Evolutionary conservation across 2,888 invertebrate species (phyloP).

Genomic region (Dioctria rufipes): DNA sequence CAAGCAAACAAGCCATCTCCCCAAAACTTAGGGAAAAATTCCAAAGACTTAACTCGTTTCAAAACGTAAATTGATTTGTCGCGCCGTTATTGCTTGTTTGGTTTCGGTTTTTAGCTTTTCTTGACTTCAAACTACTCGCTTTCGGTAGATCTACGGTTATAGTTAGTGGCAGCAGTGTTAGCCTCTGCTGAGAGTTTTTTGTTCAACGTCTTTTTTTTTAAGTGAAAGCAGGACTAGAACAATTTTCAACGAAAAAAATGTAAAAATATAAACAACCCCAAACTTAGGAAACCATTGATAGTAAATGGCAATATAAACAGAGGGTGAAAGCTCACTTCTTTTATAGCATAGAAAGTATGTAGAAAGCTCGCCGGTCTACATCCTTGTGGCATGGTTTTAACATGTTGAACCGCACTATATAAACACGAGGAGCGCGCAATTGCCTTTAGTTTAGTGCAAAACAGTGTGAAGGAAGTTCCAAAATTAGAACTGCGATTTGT

Average conservation of each 20-base stretch:
- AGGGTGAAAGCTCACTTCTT: slow-evolving; percentile 11
- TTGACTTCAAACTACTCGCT: no score
- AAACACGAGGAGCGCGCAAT: slow-evolving; percentile 23
- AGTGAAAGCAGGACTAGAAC: slow-evolving; percentile 12
- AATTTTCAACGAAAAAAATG: background rate
- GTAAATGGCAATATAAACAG: slow-evolving; percentile 18
- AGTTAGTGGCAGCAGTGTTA: no score
- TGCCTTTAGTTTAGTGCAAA: slow-evolving; percentile 15
- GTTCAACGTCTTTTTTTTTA: no score
- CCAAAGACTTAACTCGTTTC: no score
- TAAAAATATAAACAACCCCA: slow-evolving; percentile 28
- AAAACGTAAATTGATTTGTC: slow-evolving; percentile 55
- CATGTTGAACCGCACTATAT: slow-evolving; percentile 35
- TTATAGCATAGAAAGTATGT: no score
- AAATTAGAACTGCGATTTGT: slow-evolving; percentile 2
- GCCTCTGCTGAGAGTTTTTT: no score
- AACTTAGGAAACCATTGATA: no score
- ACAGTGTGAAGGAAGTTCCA: slow-evolving; percentile 15
- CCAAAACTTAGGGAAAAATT: no score
- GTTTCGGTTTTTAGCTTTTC: no score
- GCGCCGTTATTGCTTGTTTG: slow-evolving; percentile 56
- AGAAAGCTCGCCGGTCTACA: slow-evolving; percentile 11
- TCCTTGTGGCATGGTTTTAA: slow-evolving; percentile 34
- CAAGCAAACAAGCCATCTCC: no score
- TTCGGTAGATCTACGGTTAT: no score